phyloP scores from a whole-genome alignment of 2,113 vertebrate species.

The Laticauda laticaudata region DNA sequence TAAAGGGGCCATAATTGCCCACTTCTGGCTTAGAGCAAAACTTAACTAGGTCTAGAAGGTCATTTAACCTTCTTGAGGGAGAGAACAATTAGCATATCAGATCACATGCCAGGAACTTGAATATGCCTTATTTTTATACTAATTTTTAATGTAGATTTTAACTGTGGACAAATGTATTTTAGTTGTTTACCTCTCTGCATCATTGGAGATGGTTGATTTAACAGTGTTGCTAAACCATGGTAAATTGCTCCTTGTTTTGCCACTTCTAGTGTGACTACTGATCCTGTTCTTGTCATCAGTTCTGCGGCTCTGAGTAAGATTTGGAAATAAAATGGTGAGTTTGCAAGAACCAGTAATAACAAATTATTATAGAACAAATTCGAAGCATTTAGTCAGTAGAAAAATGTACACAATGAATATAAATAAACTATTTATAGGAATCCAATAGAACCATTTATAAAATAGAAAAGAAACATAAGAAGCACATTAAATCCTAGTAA shows the following conservation, averaged over 20 bases:
- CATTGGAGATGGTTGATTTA: constrained; percentile 96
- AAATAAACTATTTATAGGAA: not conserved
- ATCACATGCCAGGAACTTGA: not conserved
- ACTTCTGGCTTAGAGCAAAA: not conserved
- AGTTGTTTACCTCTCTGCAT: constrained; percentile 87
- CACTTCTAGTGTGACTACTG: constrained; percentile 95
- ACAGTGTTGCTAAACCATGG: constrained; percentile 93
- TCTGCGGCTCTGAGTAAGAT: constrained; percentile 88
- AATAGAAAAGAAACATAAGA: not conserved
- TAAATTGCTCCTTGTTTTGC: constrained; percentile 98
- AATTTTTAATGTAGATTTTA: not conserved
- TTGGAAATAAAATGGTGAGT: not conserved
- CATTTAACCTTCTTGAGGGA: not conserved
- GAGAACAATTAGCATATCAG: not conserved
- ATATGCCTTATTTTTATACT: not conserved
- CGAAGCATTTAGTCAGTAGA: not conserved
- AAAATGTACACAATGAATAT: not conserved
- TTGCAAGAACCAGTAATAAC: not conserved
- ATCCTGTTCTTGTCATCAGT: constrained; percentile 96
- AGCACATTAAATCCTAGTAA: not conserved
- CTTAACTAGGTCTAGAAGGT: not conserved
- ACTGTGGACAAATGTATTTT: not conserved
- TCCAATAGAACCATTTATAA: not conserved
- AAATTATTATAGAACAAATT: not conserved
- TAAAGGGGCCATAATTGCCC: too few relatives aligned